Base-by-base conservation (phyloP, 2,888 invertebrate species). In the Volucella inanis region DNA sequence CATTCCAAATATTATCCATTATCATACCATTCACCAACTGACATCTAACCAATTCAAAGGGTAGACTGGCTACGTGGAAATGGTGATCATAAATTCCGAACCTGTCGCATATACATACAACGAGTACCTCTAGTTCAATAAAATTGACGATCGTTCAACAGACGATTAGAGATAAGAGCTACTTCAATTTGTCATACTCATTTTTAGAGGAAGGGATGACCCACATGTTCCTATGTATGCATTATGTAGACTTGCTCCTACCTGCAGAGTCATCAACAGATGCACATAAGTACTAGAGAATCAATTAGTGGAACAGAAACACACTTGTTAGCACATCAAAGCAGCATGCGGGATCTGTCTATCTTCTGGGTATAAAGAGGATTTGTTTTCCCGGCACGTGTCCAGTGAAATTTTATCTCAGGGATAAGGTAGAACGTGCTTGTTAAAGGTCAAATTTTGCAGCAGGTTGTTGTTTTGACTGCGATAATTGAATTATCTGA, bases 281-380 rank as follows among this genome's bases (percentile, higher is more conserved):
- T 78, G 78, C n/a, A n/a, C n/a, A n/a, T 62, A 64, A 78, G 70
- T 71, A 78, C 78, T 78, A 78, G 78, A 78, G 57, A 78, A 71
- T 78, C 78, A 78, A 78, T 78, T 71, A 57, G 71, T 78, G 57
- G 70, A 71, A 78, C 78, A 50, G 68, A 68, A 57, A 70, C 70
- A 41, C 59, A 78, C 78, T 78, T 78, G 78, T 78, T 61, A 31
- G 45, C 68, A 68, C 68, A 61, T 22, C 52, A 45, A 43, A 61
- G 59, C 67, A 55, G 47, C 43, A 50, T 38, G 22, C 41, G 45
- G 31, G 67, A 76, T 76, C 31, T 38, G 52, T 47, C 54, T 39
- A 39, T 76, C 6, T 6, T 31, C 31, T 31, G 31, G 31, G 31
- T 31, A 31, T 31, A 31, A 31, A 31, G 31, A 31, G 31, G 31